Evolutionary conservation across 2,888 invertebrate species (phyloP), one percentile per base, ranked within the genome.

Genomic region (Bedellia somnulentella): DNA sequence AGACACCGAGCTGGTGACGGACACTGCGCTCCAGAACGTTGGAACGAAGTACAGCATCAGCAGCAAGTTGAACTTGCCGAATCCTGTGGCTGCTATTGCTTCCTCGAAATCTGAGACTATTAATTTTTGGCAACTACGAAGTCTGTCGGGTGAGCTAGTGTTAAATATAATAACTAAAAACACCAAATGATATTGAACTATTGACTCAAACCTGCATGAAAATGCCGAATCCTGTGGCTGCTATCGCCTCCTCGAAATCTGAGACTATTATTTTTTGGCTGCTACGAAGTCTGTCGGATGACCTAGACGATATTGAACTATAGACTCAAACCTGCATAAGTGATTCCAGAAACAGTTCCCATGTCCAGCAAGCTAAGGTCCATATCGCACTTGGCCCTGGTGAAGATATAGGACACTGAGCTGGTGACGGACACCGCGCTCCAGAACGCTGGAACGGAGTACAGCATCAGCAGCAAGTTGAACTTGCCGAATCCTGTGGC

Each of bases 341-440:
- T 84, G 35, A 83, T 79, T 1, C 85, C 84, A 35, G 85, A 83
- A 2, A 89, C 59, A 1, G 82, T 63, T 3, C 89, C 89, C 70
- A 89, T 88, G 29, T 86, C 81, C 14, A 84, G 49, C 5, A 85
- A 57, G 1, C 81, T 79, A 24, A 89, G 64, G 18, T 81, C 57
- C 44, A 90, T 79, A 45, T 87, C 86, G 44, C 89, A 89, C 52
- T 87, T 84, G 0, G 87, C 86, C 18, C 82, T 79, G 1, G 89
- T 87, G 48, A 89, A 76, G 42, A 89, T 81, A 49, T 84, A 89
- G 0, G 87, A 84, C 44, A 83, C 80, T 2, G 85, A 81, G 29
- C 86, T 84, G 34, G 86, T 83, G 46, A 87, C 86, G 35, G 86
- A 86, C 13, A 85, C 79, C 5, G 82, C 78, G 5, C 85, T 79